phyloP scores from a whole-genome alignment of 2,888 invertebrate genomes.

The Drosophila barbarae region DNA sequence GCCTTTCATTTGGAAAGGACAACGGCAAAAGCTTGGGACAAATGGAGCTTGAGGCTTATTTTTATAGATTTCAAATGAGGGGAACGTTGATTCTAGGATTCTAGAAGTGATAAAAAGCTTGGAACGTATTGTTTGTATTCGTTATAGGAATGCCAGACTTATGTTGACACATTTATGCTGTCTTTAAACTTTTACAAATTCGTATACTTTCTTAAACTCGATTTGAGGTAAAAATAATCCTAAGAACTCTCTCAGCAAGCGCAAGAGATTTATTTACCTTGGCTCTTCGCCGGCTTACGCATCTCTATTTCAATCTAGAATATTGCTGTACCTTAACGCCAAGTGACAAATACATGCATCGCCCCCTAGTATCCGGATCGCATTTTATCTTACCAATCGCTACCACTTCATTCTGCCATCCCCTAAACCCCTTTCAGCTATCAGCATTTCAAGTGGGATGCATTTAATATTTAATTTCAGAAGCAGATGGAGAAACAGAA shows the following conservation, averaged over 20 bases:
- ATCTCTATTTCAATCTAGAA: conserved; percentile 26
- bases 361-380: conserved; percentile 7
- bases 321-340: conserved; percentile 16
- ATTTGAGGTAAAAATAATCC: neutral
- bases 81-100: neutral
- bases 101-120: neutral
- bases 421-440: conserved; percentile 27
- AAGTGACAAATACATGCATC: conserved; percentile 29
- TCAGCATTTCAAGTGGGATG: conserved; percentile 45
- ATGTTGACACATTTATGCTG: neutral
- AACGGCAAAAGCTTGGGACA: neutral
- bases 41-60: neutral
- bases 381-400: conserved; percentile 24
- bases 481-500: conserved; percentile 18
- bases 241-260: neutral
- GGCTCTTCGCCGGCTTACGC: neutral
- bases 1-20: neutral
- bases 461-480: conserved; percentile 70
- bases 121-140: neutral
- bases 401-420: conserved; percentile 2
- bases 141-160: neutral
- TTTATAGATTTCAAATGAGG: conserved; percentile 3
- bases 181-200: neutral
- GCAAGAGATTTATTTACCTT: conserved; percentile 2
- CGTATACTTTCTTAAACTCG: no score